Evolutionary conservation across 1,140 invertebrate species (phyloP), one percentile per base, ranked within the genome.

Genomic region (Ceratina calcarata): DNA sequence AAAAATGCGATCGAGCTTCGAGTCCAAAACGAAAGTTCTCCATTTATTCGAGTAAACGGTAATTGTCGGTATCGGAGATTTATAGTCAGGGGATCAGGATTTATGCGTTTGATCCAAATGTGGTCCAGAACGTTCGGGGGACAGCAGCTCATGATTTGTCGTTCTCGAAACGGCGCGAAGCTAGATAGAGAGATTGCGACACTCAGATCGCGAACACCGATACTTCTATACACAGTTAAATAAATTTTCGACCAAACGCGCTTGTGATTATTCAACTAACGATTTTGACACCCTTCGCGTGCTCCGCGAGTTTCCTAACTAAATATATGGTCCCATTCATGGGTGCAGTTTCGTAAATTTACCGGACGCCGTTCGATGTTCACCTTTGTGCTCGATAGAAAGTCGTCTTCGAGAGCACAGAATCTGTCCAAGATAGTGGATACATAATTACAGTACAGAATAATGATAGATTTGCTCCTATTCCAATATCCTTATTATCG

Each of bases 211-310:
- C 60, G 15, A 32, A 20, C 51, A 0, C 2, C 7, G 69, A 51
- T 73, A 13, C 69, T 51, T 3, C 58, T 57, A 45, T 45, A 45
- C 37, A 45, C 37, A 45, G 37, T 45, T 0, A 60, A 61, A 79
- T 67, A 79, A 74, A 74, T 79, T 67, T 57, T 71, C n/a, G 37
- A 20, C 51, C 20, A 66, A 45, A 58, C 58, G 45, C 64, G 37
- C 18, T 58, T 66, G 70, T 66, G 58, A 61, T 79, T 67, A 74
- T 79, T 67, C 71, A 78, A 27, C 27, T n/a, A 71, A 64, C 27
- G 10, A 64, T 45, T 78, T 64, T 78, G 60, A 72, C 68, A 78
- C 61, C 67, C 32, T 16, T 69, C 20, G 57, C 37, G 45, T 27
- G 37, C 57, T 13, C 16, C 1, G 3, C 13, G 20, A 37, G 37